Base-by-base conservation (phyloP, 2,888 invertebrate species). In the Drosophila lutescens region DNA sequence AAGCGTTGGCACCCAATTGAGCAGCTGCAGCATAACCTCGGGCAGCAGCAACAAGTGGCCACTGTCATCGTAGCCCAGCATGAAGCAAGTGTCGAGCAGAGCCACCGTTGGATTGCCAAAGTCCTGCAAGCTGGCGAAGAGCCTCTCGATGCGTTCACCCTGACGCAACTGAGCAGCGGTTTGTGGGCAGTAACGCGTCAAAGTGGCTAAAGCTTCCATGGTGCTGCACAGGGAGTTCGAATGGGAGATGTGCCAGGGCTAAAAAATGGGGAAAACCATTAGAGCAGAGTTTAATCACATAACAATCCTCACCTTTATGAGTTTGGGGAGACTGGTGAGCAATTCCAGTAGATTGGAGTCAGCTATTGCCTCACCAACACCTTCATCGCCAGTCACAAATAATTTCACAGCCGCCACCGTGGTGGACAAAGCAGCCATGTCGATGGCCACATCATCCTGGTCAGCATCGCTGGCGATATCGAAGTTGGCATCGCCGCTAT, bases 1-100 rank as follows among this genome's bases (percentile, higher is more conserved):
- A 32, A 93, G 92, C 51, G 92, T 91, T 0, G 93, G 93, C 74
- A 94, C 79, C 93, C 94, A 94, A 71, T 92, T 90, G 47, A 94
- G 89, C 62, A 94, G 80, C 79, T 93, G 91, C 32, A 93, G 80
- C 43, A 93, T 91, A n/a, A 93, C 93, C 77, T 93, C 93, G 0
- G 93, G 91, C 80, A 94, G 82, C 73, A 92, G 86, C 34, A 91
- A 69, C 32, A 84, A 26, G 9, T 82, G 79, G 15, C 65, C 72
- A 43, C 80, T 80, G 7, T 89, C 89, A 78, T 92, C 90, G 77
- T 90, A 93, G 20, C 94, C 93, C 90, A 94, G 85, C 69, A 90
- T 89, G 56, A 94, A 91, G 38, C 93, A 91, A 30, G 92, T 90
- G 44, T 92, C 91, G 7, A 94, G 78, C 10, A 94, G 78, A 17